Base-by-base conservation (phyloP, 2,797 vertebrate genomes). In the Tarsius wallacei region DNA sequence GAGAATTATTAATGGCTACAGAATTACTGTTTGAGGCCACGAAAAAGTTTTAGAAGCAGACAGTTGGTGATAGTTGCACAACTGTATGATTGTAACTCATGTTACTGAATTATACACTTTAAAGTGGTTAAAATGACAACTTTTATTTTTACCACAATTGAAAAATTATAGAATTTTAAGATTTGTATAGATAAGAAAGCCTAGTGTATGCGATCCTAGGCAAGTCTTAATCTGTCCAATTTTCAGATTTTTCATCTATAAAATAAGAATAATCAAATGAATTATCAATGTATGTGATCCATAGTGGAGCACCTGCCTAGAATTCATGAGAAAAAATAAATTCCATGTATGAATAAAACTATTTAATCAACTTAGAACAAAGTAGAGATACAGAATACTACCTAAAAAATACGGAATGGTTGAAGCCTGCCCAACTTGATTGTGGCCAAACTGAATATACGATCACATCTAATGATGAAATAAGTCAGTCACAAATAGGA, bases 181-280 rank as follows among this genome's bases (percentile, higher is more conserved):
- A 33, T 21, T 53, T 51, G 61, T 28, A 61, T 13, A 96, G 76
- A 59, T 49, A 2, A 84, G 28, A 63, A 90, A 47, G 36, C 42
- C 91, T 63, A 82, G 61, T 9, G 33, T 80, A 42, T 28, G 4
- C n/a, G 42, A 73, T 77, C 24, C 42, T 51, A 80, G 13, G 31
- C 19, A 59, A 85, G 78, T 88, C 66, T 94, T 74, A 82, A 55
- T 12, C 31, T 55, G 42, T 82, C 12, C 33, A 87, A 5, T 47
- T 87, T 59, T 90, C 42, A 85, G 28, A 92, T 93, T 87, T 64
- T 76, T 66, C 16, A n/a, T 85, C 59, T 78, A 70, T 55, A 73
- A 81, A 81, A n/a, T 31, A 66, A 21, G 16, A 80, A 76, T 64
- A 51, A 77, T 85, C 76, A 90, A 84, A 92, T 33, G 47, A 63